phyloP scores from a whole-genome alignment of 2,888 invertebrate genomes.

The Hedychridium roseum region DNA sequence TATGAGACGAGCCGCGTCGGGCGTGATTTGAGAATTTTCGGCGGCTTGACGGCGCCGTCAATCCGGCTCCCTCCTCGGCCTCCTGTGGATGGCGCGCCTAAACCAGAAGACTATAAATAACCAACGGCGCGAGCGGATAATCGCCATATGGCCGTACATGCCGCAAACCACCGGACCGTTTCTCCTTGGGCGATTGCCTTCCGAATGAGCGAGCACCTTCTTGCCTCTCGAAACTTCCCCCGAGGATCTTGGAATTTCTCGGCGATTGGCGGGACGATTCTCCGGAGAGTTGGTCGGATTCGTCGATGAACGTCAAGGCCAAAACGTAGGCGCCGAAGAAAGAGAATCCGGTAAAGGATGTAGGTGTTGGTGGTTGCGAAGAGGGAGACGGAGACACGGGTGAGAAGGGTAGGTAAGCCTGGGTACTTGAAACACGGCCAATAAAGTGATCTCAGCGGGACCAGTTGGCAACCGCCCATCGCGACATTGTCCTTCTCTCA shows the following conservation, averaged over 20 bases:
- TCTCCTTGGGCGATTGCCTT: conserved; percentile 6
- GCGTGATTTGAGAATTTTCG: conserved; percentile 35
- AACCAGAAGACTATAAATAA: conserved; percentile 40
- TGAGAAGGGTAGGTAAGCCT: conserved; percentile 22
- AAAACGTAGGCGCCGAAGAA: no score
- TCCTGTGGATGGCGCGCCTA: conserved; percentile 19
- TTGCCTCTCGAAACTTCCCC: background rate
- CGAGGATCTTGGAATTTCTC: no score
- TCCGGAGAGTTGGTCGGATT: no score
- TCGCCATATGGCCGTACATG: conserved; percentile 42
- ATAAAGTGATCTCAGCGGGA: conserved; percentile 52
- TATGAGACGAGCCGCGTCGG: no score
- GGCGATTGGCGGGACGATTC: no score
- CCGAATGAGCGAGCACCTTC: background rate
- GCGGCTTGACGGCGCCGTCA: conserved; percentile 22
- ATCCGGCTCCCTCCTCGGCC: no score
- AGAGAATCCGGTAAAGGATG: conserved; percentile 2
- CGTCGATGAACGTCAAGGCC: no score
- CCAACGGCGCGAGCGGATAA: conserved; percentile 31
- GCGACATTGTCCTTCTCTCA: conserved; percentile 53
- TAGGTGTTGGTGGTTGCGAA: conserved; percentile 1
- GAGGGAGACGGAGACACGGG: background rate
- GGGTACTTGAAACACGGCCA: conserved; percentile 44
- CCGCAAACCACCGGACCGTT: conserved; percentile 22
- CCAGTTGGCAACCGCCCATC: conserved; percentile 62